Evolutionary conservation across 2,113 vertebrate species (phyloP).

Genomic region (Macrotus californicus): DNA sequence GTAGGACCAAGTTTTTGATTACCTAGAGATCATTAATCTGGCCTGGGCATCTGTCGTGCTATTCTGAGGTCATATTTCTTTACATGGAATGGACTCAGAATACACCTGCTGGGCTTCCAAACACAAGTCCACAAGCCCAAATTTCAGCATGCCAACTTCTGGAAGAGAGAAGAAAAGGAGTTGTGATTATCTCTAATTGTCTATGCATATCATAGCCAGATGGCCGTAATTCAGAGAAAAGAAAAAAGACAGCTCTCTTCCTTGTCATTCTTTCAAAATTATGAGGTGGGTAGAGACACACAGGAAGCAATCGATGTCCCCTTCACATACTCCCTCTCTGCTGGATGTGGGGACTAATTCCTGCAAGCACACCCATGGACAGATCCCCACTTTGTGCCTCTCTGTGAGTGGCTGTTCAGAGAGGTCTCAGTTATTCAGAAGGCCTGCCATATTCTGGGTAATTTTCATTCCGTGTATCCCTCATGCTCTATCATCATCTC

Average conservation of each 20-base stretch:
- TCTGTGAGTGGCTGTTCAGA: not conserved
- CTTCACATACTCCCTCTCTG: not conserved
- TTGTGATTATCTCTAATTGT: conserved; percentile 43
- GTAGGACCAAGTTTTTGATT: not conserved
- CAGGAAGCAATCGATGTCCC: not conserved
- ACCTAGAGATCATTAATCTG: not conserved
- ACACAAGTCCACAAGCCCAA: not conserved
- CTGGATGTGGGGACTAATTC: not conserved
- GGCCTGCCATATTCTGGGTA: conserved; percentile 15
- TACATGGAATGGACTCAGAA: not conserved
- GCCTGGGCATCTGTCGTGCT: not conserved
- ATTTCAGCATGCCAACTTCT: conserved; percentile 31
- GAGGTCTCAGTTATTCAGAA: conserved; percentile 14
- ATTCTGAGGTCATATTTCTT: not conserved
- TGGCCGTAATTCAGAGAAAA: conserved; percentile 15
- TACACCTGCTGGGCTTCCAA: conserved; percentile 14
- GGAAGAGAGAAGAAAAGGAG: conserved; percentile 7
- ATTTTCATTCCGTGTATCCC: conserved; percentile 34
- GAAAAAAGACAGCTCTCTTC: not conserved
- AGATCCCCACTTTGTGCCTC: not conserved
- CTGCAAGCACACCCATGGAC: not conserved
- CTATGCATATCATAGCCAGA: conserved; percentile 38
- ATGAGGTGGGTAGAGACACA: not conserved
- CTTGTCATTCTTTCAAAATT: conserved; percentile 3
- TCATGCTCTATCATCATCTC: conserved; percentile 44